Evolutionary conservation across 2,113 vertebrate species (phyloP).

Genomic region (Otus sunia): DNA sequence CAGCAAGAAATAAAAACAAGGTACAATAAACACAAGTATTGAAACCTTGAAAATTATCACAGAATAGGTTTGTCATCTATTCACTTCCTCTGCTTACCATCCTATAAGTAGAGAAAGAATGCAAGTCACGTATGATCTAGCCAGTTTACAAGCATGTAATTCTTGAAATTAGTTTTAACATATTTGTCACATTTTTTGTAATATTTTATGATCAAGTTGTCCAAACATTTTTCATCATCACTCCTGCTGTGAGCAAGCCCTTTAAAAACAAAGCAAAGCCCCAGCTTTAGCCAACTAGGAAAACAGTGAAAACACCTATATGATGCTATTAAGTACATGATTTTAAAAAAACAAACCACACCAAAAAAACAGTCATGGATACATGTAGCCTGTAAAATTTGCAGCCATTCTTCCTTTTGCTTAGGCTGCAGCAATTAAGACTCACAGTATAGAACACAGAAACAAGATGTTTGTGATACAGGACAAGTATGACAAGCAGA

Average conservation of each 20-base stretch:
- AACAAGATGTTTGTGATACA: rapidly evolving
- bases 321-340: background rate
- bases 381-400: rapidly evolving
- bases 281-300: background rate
- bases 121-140: background rate
- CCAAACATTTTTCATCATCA: background rate
- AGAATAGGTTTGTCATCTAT: background rate
- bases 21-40: background rate
- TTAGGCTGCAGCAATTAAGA: background rate
- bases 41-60: background rate
- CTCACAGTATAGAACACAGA: background rate
- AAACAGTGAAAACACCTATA: background rate
- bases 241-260: background rate
- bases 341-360: no score
- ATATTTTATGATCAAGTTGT: background rate
- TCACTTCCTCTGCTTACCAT: background rate
- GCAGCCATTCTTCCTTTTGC: background rate
- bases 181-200: rapidly evolving
- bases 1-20: background rate
- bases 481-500: background rate
- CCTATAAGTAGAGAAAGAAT: rapidly evolving
- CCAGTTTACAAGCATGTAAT: background rate
- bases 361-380: no score
- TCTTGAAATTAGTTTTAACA: background rate
- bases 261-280: background rate